Conservation (phyloP, 2,113 vertebrate genomes). For the Dinomys branickii region DNA sequence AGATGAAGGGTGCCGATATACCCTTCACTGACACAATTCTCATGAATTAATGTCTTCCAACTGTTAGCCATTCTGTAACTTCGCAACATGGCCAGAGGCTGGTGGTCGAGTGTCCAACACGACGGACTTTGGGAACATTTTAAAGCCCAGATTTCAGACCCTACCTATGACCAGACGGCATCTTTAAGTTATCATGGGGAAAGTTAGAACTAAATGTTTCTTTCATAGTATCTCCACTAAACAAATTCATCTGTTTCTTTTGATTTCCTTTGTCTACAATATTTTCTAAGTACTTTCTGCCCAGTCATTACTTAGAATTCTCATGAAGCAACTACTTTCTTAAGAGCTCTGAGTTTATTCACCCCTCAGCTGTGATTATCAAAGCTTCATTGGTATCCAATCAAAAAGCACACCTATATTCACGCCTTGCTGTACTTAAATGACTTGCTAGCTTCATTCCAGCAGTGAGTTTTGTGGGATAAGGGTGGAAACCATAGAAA, state of each 20-base stretch:
- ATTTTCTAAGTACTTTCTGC: not conserved
- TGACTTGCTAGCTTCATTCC: not conserved
- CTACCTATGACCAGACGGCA: not conserved
- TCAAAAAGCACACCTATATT: slow-evolving; percentile 46
- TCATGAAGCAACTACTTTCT: not conserved
- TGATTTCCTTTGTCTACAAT: not conserved
- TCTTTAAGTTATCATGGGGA: not conserved
- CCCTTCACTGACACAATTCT: not conserved
- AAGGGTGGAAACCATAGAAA: not conserved
- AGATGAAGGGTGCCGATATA: not conserved
- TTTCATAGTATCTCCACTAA: not conserved
- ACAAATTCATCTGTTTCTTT: not conserved
- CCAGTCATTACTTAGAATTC: not conserved
- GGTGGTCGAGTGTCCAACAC: not conserved
- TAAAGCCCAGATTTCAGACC: too few species aligned
- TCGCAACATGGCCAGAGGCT: not conserved
- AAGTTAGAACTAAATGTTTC: not conserved
- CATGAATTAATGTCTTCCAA: not conserved
- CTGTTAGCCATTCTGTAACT: not conserved
- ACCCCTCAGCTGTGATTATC: not conserved
- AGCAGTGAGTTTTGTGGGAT: not conserved
- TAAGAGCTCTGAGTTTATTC: not conserved
- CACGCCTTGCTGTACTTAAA: not conserved
- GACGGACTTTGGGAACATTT: not conserved
- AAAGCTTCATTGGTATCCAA: not conserved